Evolutionary conservation across 2,888 invertebrate genomes (phyloP), one percentile per base, ranked within the genome.

Genomic region (Pollenia amentaria): DNA sequence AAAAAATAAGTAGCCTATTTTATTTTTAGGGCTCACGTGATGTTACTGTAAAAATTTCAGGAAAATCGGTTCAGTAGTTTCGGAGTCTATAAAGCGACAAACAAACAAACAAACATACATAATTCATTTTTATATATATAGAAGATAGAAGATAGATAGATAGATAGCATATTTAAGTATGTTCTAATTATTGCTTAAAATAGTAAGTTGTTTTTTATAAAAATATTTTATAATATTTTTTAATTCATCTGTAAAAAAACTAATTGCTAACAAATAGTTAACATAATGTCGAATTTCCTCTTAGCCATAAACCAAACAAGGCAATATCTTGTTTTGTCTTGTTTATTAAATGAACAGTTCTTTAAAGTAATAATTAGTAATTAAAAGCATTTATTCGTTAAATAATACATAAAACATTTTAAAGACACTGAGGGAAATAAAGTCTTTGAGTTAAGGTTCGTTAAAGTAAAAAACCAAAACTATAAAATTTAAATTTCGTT

Each of bases 351-450:
- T 16, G 2, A 67, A 29, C 38, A 38, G 51, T 40, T 67, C 48
- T 67, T 48, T 38, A n/a, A 51, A 48, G 16, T 11, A 64, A 1
- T 42, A 42, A 64, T 64, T 64, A 14, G 42, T 42, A 4, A 65
- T 21, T 44, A 46, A 29, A n/a, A 21, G 46, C 14, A 8, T 44
- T 21, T 8, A 46, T n/a, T 51, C 6, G n/a, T 14, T 51, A 51
- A 51, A 51, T 51, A n/a, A 6, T 51, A 51, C 8, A 16, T 16
- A 7, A 51, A 51, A 29, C 16, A 16, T 16, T 51, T 16, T 4
- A 65, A n/a, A 48, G 29, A 48, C 67, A 67, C 67, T 48, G n/a
- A 10, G n/a, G 29, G 21, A 67, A 67, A 48, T 48, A n/a, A 0
- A 29, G 29, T 29, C 29, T 3, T 29, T 29, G 29, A 29, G 21